These are phyloP conservation scores for Thinocorus orbignyianus DNA, from an alignment of 2,113 vertebrate species.

Conservation along the genomic window DNA sequence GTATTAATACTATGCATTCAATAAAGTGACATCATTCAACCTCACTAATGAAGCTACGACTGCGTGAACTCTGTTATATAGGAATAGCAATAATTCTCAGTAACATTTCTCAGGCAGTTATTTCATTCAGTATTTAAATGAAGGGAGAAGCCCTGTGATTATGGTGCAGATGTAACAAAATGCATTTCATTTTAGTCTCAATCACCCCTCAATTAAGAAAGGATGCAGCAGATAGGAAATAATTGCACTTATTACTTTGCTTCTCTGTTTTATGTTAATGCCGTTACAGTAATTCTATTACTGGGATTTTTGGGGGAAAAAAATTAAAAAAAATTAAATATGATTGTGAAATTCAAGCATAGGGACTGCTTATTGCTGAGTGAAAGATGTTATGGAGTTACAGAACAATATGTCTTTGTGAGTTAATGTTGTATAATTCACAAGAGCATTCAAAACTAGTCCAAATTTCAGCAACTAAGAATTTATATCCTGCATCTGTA, in stretches of 20 bases:
- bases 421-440: conserved; percentile 3
- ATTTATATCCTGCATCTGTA: background rate
- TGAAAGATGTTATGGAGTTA: background rate
- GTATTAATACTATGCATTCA: background rate
- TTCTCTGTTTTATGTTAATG: conserved; percentile 4
- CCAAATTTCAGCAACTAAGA: conserved; percentile 18
- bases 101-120: background rate
- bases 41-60: background rate
- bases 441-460: background rate
- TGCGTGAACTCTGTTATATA: background rate
- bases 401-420: background rate
- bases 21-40: background rate
- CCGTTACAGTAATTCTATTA: background rate
- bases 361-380: background rate
- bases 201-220: background rate
- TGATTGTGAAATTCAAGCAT: background rate
- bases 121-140: conserved; percentile 22
- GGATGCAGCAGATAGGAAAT: background rate
- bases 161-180: background rate
- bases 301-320: background rate
- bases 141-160: conserved; percentile 9
- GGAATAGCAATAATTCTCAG: background rate
- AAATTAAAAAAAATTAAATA: background rate
- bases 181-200: background rate
- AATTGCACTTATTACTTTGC: background rate